Base-by-base conservation (phyloP, 2,797 vertebrate species). In the Anguilla megastoma region DNA sequence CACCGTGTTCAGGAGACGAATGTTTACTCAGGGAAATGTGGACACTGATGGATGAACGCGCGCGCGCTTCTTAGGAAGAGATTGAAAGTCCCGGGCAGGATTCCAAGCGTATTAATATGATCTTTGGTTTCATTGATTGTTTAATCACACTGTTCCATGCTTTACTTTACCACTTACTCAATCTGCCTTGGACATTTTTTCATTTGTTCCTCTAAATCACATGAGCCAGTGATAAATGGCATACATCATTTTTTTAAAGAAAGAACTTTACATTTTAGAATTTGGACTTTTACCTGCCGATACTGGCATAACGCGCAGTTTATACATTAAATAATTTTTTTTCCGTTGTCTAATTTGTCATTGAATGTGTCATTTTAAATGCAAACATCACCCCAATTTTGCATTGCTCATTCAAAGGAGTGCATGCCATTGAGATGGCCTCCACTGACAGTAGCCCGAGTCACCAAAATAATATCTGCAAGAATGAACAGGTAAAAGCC, bases 121-220 rank as follows among this genome's bases (percentile, higher is more conserved):
- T 74, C 69, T 74, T 9, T 36, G 10, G 27, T 74, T 74, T 74
- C 69, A 74, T 74, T 74, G 8, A 74, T 74, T 74, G 69, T 74
- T 74, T 33, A 36, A 30, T 74, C 27, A 74, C 30, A 9, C 69
- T 30, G 33, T 66, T 66, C 18, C 24, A 66, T 24, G 63, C 21
- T 30, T 71, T 33, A 71, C 69, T 71, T 71, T 30, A 33, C n/a
- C 9, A 30, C 7, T 10, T 71, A 71, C 9, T n/a, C 56, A 58
- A 24, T 66, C 63, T 24, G 63, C 3, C 63, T 66, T 66, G 63
- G 63, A 66, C 5, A 66, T 66, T 66, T 24, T 71, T 74, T 16
- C 69, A 74, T 74, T 30, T 74, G 9, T 74, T 8, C 69, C 69
- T n/a, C 30, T 14, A 33, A 71, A 33, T 27, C 30, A 30, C 69